Conservation (phyloP, 2,113 vertebrate species). For the Hucho hucho region DNA sequence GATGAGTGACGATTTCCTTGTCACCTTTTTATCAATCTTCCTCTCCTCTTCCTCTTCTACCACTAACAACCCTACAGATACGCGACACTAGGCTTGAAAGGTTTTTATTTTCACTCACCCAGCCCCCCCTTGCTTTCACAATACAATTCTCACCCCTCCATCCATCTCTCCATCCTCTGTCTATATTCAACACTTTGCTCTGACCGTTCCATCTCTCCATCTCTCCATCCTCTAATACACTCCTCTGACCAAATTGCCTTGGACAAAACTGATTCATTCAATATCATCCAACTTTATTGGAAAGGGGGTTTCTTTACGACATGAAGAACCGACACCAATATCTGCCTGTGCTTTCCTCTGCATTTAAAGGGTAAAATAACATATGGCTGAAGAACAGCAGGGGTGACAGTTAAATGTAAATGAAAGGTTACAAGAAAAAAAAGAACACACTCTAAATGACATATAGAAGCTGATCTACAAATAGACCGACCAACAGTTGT, state of each 20-base stretch:
- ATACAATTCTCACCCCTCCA: constrained; percentile 25
- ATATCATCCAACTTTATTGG: constrained; percentile 54
- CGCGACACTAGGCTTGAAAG: constrained; percentile 53
- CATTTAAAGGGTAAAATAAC: neutral
- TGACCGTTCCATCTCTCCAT: constrained; percentile 17
- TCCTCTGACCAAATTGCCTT: constrained; percentile 45
- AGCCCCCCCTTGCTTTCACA: constrained; percentile 36
- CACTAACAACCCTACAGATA: constrained; percentile 18
- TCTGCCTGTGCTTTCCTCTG: constrained; percentile 10
- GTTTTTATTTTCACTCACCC: constrained; percentile 47
- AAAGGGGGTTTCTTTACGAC: constrained; percentile 30
- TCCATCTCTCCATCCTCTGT: constrained; percentile 18
- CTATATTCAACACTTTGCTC: constrained; percentile 24
- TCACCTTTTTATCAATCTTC: too few relatives aligned
- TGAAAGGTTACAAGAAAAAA: too few relatives aligned
- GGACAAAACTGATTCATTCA: constrained; percentile 60
- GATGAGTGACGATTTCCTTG: too few relatives aligned
- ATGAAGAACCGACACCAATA: constrained; percentile 38
- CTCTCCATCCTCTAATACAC: constrained; percentile 57
- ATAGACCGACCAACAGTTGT: too few relatives aligned
- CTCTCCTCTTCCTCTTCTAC: neutral
- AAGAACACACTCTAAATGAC: neutral
- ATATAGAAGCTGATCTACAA: neutral
- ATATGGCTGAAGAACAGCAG: neutral
- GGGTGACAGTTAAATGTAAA: neutral